These are phyloP conservation scores for Clarias gariepinus DNA, from an alignment of 2,113 vertebrate species.

Conservation along the genomic window DNA sequence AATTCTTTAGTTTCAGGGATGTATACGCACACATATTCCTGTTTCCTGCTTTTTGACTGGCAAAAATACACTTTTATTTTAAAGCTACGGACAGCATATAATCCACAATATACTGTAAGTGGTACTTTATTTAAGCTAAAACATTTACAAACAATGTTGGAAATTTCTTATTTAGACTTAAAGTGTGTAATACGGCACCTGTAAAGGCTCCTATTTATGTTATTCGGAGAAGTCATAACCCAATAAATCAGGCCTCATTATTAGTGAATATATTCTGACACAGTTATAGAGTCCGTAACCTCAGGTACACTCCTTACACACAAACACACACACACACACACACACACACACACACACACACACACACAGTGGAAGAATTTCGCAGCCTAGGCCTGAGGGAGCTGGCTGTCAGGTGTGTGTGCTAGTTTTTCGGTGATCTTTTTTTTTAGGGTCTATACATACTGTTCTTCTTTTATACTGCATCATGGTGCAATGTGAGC, in stretches of 20 bases:
- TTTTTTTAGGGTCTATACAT: slow-evolving; percentile 33
- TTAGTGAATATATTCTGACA: neutral
- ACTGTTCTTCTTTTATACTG: slow-evolving; percentile 16
- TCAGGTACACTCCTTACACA: slow-evolving; percentile 7
- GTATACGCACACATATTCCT: too few relatives aligned
- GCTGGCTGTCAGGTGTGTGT: slow-evolving; percentile 33
- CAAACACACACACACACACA: slow-evolving; percentile 23
- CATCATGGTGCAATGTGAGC: neutral
- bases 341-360: neutral
- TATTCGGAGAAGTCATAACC: neutral
- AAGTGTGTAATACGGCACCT: neutral
- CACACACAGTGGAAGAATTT: slow-evolving; percentile 35
- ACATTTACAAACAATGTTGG: too few relatives aligned
- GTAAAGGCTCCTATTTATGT: neutral
- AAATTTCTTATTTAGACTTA: too few relatives aligned
- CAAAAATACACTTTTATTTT: too few relatives aligned
- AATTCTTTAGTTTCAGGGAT: too few relatives aligned
- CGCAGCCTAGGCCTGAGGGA: slow-evolving; percentile 32
- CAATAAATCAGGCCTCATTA: neutral
- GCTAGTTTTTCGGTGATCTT: slow-evolving; percentile 42
- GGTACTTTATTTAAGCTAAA: too few relatives aligned
- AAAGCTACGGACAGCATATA: too few relatives aligned
- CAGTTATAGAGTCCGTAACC: neutral
- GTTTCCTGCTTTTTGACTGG: too few relatives aligned
- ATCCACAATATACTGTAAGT: too few relatives aligned